A percentile compares a stretch with the other conserved stretches of the same genome.
Evolutionary conservation across 2,888 invertebrate genomes (phyloP).

Genomic region (Drosophila borborema): DNA sequence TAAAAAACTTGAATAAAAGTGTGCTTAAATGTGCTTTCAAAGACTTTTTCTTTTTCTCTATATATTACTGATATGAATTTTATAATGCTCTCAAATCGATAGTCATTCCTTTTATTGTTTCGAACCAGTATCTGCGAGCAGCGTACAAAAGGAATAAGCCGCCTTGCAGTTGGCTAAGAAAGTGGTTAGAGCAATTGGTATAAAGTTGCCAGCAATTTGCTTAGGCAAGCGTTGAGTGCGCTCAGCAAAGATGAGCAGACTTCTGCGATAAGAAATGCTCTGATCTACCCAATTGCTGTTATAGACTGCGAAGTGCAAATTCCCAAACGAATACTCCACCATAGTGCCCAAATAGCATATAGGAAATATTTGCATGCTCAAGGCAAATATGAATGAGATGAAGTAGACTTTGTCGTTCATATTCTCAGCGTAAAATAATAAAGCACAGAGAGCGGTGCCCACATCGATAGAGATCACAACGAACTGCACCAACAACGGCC

Average conservation of each 20-base stretch:
- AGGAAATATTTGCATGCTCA: constrained; percentile 54
- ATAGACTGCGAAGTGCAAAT: constrained; percentile 49
- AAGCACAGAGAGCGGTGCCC: constrained; percentile 37
- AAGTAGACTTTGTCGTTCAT: constrained; percentile 33
- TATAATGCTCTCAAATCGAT: not conserved
- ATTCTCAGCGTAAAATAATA: constrained; percentile 53
- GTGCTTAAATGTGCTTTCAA: constrained; percentile 1
- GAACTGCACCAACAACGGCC: constrained; percentile 62
- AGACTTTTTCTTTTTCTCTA: too few relatives aligned
- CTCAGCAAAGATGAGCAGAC: constrained; percentile 48
- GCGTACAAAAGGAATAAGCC: constrained; percentile 66
- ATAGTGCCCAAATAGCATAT: constrained; percentile 57
- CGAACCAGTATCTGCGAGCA: constrained; percentile 43
- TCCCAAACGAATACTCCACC: constrained; percentile 33
- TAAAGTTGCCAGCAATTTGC: constrained; percentile 55
- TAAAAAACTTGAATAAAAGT: not conserved
- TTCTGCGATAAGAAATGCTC: constrained; percentile 36
- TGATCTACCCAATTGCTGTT: constrained; percentile 66
- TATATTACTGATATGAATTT: not conserved
- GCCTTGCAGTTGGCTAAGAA: constrained; percentile 64
- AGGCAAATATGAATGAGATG: constrained; percentile 21
- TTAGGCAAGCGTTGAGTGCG: constrained; percentile 36
- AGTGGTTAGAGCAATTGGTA: constrained; percentile 63
- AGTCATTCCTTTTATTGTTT: not conserved
- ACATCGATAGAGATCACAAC: constrained; percentile 48